phyloP scores from a whole-genome alignment of 2,888 invertebrate species.

The Idaea straminata region DNA sequence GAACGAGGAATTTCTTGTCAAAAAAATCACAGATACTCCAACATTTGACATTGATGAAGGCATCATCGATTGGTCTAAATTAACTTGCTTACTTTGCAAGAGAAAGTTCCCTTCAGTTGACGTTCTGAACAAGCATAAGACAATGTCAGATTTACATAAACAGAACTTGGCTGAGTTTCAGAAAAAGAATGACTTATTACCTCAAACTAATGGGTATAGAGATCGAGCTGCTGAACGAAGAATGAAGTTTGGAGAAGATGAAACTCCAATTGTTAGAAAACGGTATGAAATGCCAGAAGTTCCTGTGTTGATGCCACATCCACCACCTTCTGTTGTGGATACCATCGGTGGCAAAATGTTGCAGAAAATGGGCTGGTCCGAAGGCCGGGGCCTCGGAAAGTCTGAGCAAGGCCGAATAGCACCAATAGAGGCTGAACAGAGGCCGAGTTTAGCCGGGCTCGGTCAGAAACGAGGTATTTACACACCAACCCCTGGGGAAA shows the following conservation, averaged over 20 bases:
- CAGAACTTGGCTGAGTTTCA: constrained; percentile 85
- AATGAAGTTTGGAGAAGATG: constrained; percentile 94
- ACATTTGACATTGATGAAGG: constrained; percentile 85
- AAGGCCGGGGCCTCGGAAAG: constrained; percentile 97
- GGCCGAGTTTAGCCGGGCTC: constrained; percentile 89
- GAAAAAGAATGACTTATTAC: constrained; percentile 61
- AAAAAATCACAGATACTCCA: constrained; percentile 68
- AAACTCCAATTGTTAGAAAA: constrained; percentile 77
- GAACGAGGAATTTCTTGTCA: constrained; percentile 64
- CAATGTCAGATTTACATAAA: constrained; percentile 96
- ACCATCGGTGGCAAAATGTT: constrained; percentile 97
- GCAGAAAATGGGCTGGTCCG: constrained; percentile 99
- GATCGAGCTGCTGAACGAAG: constrained; percentile 98
- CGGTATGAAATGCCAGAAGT: constrained; percentile 64
- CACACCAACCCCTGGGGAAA: constrained; percentile 89
- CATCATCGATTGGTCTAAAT: constrained; percentile 92
- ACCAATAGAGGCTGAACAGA: constrained; percentile 89
- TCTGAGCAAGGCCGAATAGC: constrained; percentile 95
- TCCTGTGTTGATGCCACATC: constrained; percentile 76
- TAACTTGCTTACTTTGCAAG: constrained; percentile 97
- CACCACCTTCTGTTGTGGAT: constrained; percentile 87
- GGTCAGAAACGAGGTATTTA: constrained; percentile 90
- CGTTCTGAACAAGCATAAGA: constrained; percentile 93
- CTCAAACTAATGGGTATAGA: constrained; percentile 83
- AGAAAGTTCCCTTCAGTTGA: constrained; percentile 95